A percentile compares a stretch with the other conserved stretches of the same genome.
phyloP scores from a whole-genome alignment of 2,888 invertebrate genomes.

The Pycnomerus fuliginosus region DNA sequence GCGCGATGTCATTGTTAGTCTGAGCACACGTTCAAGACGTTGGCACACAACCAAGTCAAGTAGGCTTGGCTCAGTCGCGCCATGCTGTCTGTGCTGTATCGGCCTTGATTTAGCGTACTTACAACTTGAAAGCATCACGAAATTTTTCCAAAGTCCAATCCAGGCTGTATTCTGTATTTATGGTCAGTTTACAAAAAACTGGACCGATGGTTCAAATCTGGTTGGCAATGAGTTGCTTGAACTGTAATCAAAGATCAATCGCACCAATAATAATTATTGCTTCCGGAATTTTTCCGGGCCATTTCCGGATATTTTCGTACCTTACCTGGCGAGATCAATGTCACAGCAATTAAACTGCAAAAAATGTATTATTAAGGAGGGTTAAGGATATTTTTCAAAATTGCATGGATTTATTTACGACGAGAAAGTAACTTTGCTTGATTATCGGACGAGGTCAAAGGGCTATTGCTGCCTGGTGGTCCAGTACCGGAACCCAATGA shows the following conservation, averaged over 20 bases:
- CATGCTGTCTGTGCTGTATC: constrained; percentile 20
- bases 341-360: no score
- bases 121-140: background rate
- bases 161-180: background rate
- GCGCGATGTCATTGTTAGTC: background rate
- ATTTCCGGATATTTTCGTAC: no score
- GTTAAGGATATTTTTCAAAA: no score
- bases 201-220: background rate
- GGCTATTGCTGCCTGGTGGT: no score
- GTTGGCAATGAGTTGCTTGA: background rate
- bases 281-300: background rate
- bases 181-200: background rate
- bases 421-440: no score
- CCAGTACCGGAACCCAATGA: no score
- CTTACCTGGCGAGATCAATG: no score
- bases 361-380: no score
- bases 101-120: constrained; percentile 13
- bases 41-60: constrained; percentile 17
- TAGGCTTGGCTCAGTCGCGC: constrained; percentile 12
- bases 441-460: no score
- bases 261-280: background rate
- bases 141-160: background rate
- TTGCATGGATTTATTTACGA: no score
- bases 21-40: constrained; percentile 1
- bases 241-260: background rate